phyloP scores from a whole-genome alignment of 2,888 invertebrate species.

The Agrypnus murinus region DNA sequence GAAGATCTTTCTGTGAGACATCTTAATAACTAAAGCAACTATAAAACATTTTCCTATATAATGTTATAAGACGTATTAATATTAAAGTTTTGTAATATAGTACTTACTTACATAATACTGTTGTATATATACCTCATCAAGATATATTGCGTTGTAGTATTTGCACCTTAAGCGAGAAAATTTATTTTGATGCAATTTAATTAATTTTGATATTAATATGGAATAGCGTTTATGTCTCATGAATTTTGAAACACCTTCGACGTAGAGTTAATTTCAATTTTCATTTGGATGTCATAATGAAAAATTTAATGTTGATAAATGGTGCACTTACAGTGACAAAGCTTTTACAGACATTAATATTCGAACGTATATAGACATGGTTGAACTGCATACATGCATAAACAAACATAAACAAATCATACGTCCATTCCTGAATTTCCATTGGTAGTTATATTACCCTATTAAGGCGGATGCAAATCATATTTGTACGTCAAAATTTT shows the following conservation, averaged over 20 bases:
- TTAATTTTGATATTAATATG: too few species aligned
- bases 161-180: too few species aligned
- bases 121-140: too few species aligned
- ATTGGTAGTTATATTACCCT: background rate
- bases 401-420: constrained; percentile 21
- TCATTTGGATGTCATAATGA: too few species aligned
- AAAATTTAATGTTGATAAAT: too few species aligned
- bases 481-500: background rate
- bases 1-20: background rate
- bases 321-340: background rate
- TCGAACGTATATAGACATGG: too few species aligned
- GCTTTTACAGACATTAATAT: constrained; percentile 1
- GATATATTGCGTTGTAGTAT: too few species aligned
- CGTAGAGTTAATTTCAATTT: too few species aligned
- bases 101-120: background rate
- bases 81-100: constrained; percentile 13
- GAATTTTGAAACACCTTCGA: too few species aligned
- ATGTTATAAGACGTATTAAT: background rate
- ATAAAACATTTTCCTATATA: background rate
- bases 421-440: constrained; percentile 8
- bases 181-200: too few species aligned
- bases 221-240: too few species aligned
- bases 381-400: too few species aligned
- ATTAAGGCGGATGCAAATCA: background rate
- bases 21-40: constrained; percentile 6